Evolutionary conservation across 2,113 vertebrate species (phyloP).

Genomic region (Gobiocypris rarus): DNA sequence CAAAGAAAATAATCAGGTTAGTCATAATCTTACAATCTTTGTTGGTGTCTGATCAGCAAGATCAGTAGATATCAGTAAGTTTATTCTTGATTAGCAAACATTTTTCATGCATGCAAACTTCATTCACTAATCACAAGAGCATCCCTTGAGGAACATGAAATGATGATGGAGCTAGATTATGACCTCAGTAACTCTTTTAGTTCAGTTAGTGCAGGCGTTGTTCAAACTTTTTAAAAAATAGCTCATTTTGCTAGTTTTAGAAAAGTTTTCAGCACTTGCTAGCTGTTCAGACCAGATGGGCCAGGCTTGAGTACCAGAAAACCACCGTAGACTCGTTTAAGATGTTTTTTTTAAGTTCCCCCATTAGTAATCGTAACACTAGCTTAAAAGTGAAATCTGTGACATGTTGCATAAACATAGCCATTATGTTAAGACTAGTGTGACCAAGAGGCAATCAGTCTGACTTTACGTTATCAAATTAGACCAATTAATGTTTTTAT

Average conservation of each 20-base stretch:
- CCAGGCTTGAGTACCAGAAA: neutral
- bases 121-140: conserved; percentile 13
- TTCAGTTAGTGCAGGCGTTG: neutral
- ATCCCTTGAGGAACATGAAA: conserved; percentile 1
- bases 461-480: no score
- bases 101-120: conserved; percentile 3
- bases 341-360: no score
- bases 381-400: neutral
- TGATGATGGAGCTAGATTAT: conserved; percentile 4
- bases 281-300: neutral
- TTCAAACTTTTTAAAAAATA: neutral
- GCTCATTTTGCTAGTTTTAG: neutral
- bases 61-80: neutral
- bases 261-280: neutral
- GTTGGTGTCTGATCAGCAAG: neutral
- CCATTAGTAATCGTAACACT: neutral
- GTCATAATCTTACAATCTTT: neutral
- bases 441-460: no score
- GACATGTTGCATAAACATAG: no score
- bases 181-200: neutral
- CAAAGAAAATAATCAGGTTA: conserved; percentile 38
- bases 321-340: neutral
- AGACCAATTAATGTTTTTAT: no score
- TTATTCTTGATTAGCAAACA: neutral
- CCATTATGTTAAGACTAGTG: no score